Percentiles rank a stretch among this genome's conserved stretches.
Conservation (phyloP, 2,113 vertebrate genomes). For the Coptodon bakossiorum region DNA sequence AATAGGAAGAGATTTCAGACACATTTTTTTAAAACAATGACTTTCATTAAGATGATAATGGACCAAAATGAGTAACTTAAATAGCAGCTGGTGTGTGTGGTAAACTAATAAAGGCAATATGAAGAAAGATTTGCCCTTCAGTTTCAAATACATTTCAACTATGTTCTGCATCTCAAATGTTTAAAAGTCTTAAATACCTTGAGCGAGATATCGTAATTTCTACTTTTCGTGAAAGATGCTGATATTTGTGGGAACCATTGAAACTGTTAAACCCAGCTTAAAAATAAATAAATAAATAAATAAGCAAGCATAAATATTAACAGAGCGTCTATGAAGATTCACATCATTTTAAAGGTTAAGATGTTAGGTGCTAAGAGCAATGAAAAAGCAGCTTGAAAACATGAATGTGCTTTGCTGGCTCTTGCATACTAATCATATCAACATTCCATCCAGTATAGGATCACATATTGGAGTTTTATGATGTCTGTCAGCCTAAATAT, state of each 20-base stretch:
- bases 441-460: not conserved
- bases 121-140: not conserved
- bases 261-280: not conserved
- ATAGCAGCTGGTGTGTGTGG: not conserved
- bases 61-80: not conserved
- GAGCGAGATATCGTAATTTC: accelerated
- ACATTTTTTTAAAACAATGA: not conserved
- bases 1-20: not conserved
- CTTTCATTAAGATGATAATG: not conserved
- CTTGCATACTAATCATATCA: not conserved
- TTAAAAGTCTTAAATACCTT: not conserved
- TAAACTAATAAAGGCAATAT: not conserved
- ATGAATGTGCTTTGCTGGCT: not conserved
- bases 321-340: accelerated
- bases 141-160: not conserved
- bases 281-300: not conserved
- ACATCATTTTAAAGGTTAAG: not conserved
- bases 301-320: not conserved
- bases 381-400: not conserved
- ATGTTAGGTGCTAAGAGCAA: not conserved
- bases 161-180: not conserved
- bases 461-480: not conserved
- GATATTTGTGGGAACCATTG: not conserved
- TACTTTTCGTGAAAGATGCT: not conserved
- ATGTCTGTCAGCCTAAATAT: not conserved